A percentile compares a stretch with the other conserved stretches of the same genome.
phyloP scores from a whole-genome alignment of 2,113 vertebrate genomes.

The Larimichthys polyactis region DNA sequence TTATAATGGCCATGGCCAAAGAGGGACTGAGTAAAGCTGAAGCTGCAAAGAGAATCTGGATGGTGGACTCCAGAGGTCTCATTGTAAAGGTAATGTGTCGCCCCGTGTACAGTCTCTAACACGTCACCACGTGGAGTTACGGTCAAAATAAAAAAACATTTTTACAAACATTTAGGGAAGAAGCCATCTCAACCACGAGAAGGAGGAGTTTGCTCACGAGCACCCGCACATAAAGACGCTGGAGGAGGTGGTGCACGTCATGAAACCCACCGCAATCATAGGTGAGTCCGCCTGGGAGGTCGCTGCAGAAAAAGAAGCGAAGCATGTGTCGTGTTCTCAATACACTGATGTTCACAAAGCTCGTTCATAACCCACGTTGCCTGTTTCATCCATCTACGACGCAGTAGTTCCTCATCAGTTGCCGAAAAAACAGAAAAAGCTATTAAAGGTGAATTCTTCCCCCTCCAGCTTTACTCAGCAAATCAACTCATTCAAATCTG shows the following conservation, averaged over 20 bases:
- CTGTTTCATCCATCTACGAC: slow-evolving; percentile 36
- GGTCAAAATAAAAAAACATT: rapidly evolving
- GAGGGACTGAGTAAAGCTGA: slow-evolving; percentile 88
- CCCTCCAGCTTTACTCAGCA: background rate
- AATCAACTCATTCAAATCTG: slow-evolving; percentile 34
- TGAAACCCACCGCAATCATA: slow-evolving; percentile 95
- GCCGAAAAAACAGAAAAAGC: slow-evolving; percentile 59
- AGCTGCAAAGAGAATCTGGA: slow-evolving; percentile 94
- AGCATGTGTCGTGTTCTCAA: background rate
- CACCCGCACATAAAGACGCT: slow-evolving; percentile 89
- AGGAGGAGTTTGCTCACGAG: slow-evolving; percentile 94
- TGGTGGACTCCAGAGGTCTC: slow-evolving; percentile 96
- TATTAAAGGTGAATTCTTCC: slow-evolving; percentile 50
- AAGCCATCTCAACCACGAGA: slow-evolving; percentile 92
- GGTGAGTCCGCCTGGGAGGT: slow-evolving; percentile 79
- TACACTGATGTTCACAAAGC: background rate
- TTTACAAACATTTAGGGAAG: slow-evolving; percentile 85
- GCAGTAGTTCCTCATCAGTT: slow-evolving; percentile 41
- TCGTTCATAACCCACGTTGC: slow-evolving; percentile 21
- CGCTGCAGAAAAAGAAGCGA: too few species aligned
- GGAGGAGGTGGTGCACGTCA: slow-evolving; percentile 92
- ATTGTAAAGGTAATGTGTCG: slow-evolving; percentile 91
- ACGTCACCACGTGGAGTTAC: background rate
- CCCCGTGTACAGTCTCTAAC: background rate
- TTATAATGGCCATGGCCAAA: slow-evolving; percentile 96